phyloP scores from a whole-genome alignment of 30 jellyfish, hydroid and myxozoan genomes.

The Pelagia noctiluca region DNA sequence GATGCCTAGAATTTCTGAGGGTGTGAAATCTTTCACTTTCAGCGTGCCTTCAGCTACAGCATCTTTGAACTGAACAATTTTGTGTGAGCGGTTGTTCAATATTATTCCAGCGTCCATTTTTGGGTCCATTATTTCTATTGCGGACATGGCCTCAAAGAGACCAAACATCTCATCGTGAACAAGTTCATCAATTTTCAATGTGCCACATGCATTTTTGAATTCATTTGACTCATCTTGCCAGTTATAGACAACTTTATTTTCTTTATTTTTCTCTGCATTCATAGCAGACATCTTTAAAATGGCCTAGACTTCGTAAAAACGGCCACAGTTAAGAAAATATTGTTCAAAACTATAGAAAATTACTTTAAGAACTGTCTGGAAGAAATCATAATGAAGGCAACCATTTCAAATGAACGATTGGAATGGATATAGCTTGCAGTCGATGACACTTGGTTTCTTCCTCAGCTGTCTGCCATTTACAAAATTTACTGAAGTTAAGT shows the following conservation, averaged over 20 bases:
- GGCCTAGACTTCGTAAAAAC: too few species aligned
- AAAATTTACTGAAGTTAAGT: too few species aligned
- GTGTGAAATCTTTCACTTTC: slow-evolving; percentile 73
- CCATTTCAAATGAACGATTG: too few species aligned
- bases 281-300: too few species aligned
- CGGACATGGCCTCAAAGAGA: slow-evolving; percentile 96
- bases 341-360: too few species aligned
- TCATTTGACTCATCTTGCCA: slow-evolving; percentile 73
- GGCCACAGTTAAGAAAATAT: too few species aligned
- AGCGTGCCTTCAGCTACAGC: slow-evolving; percentile 74
- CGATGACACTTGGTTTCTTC: too few species aligned
- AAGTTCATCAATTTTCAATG: slow-evolving; percentile 78
- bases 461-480: too few species aligned
- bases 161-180: slow-evolving; percentile 90
- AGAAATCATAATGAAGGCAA: too few species aligned
- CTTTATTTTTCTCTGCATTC: background rate
- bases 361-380: too few species aligned
- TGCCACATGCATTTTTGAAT: slow-evolving; percentile 57
- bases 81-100: slow-evolving; percentile 67
- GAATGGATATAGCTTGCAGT: too few species aligned
- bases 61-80: slow-evolving; percentile 74
- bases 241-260: slow-evolving; percentile 36
- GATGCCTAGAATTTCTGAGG: slow-evolving; percentile 80
- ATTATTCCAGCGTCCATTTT: slow-evolving; percentile 98
- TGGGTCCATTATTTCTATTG: slow-evolving; percentile 96